Evolutionary conservation across 64 coral and sea anemone species (phyloP), one percentile per base, ranked within the genome.

Genomic region (Pocillopora damicornis): DNA sequence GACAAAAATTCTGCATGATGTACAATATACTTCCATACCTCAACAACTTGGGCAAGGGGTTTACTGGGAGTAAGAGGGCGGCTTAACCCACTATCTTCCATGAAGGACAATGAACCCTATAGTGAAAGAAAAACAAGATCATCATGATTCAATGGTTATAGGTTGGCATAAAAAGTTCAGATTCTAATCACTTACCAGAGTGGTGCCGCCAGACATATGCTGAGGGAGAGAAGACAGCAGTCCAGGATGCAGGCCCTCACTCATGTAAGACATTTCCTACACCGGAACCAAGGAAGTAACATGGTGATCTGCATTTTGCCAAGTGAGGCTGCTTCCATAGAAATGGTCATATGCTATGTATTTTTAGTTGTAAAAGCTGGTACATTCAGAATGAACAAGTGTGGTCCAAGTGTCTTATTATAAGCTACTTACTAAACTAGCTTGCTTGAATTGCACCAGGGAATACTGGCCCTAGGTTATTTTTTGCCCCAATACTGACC

Each of bases 91-190:
- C 79, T 85, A 11, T 76, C 80, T 61, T 90, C 79, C 89, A 90
- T 90, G 37, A 90, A 75, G 37, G 89, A 90, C 60, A 90, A 61
- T 22, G 89, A 90, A 65, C 89, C 89, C 89, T 90, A 26, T 59
- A 71, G 26, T 17, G 17, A 34, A 4, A 58, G 25, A 38, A 11
- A 42, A 30, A 66, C 61, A 42, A 86, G 30, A 35, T 37, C 35
- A 35, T 59, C 37, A 78, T 9, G 8, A 18, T 78, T 77, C 17
- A 15, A 15, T 37, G 18, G 8, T 78, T 11, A 78, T 11, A 45
- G 4, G 9, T 2, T 20, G 23, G 23, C 20, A n/a, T 18, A 69
- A 69, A 17, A 7, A 69, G 20, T 71, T 71, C 20, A 30, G 25
- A 71, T n/a, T 20, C n/a, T 30, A 22, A 11, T 5, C 15, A 60